These are phyloP conservation scores for Polyergus mexicanus DNA, from an alignment of 1,140 invertebrate genomes.

Conservation along the genomic window DNA sequence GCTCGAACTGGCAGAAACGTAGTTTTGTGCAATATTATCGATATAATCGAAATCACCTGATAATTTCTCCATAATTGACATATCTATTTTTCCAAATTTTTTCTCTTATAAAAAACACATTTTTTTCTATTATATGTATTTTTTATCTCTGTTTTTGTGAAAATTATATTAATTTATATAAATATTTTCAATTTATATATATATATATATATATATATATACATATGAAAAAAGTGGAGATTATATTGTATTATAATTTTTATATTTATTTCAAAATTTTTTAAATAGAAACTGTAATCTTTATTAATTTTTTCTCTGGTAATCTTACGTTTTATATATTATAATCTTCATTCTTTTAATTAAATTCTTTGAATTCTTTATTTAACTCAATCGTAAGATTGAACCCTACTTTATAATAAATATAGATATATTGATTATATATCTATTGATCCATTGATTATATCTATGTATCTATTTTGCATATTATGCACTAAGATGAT, in stretches of 20 bases:
- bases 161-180: too few relatives aligned
- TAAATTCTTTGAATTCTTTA: neutral
- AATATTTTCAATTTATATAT: too few relatives aligned
- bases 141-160: neutral
- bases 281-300: neutral
- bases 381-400: neutral
- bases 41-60: too few relatives aligned
- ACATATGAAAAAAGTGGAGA: neutral
- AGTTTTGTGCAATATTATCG: neutral
- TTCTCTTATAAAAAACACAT: too few relatives aligned
- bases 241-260: neutral
- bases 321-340: neutral
- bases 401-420: conserved; percentile 24
- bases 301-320: neutral
- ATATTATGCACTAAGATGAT: conserved; percentile 31
- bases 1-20: neutral
- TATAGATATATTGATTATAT: conserved; percentile 7
- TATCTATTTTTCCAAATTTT: neutral
- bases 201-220: too few relatives aligned
- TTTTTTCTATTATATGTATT: neutral
- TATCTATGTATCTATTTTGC: conserved; percentile 14
- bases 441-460: conserved; percentile 29
- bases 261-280: neutral
- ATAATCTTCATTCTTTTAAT: neutral
- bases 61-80: neutral